Percentiles rank a stretch among this genome's conserved stretches.
Evolutionary conservation across 2,797 vertebrate genomes (phyloP).

Genomic region (Vipera latastei): DNA sequence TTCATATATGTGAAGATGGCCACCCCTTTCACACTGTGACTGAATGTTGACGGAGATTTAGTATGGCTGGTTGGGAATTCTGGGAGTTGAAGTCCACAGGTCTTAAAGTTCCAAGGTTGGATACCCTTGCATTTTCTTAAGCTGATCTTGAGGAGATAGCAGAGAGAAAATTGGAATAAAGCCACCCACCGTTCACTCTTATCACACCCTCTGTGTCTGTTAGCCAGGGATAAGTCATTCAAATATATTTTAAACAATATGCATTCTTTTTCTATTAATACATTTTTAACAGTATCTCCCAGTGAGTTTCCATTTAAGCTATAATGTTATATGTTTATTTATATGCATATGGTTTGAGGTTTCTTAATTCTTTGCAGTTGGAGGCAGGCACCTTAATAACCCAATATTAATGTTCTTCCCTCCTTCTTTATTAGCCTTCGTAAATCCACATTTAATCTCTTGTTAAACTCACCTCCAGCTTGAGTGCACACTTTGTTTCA

Average conservation of each 20-base stretch:
- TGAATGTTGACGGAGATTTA: neutral
- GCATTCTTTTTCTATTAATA: conserved; percentile 32
- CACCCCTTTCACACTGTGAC: neutral
- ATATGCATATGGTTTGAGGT: conserved; percentile 8
- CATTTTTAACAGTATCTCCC: conserved; percentile 37
- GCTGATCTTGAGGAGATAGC: neutral
- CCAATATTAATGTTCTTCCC: conserved; percentile 28
- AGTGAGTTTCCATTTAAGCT: conserved; percentile 21
- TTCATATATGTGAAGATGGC: no score
- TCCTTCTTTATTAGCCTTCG: conserved; percentile 33
- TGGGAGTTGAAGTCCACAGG: neutral
- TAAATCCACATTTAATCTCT: conserved; percentile 42
- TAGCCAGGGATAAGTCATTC: conserved; percentile 15
- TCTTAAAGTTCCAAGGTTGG: neutral
- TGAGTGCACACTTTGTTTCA: conserved; percentile 38
- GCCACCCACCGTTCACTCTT: neutral
- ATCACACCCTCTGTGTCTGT: conserved; percentile 9
- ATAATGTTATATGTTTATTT: conserved; percentile 29
- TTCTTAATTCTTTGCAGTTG: conserved; percentile 12
- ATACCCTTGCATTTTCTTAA: neutral
- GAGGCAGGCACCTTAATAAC: conserved; percentile 34
- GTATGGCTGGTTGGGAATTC: neutral
- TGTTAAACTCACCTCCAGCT: conserved; percentile 40
- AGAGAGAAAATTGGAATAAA: conserved; percentile 20
- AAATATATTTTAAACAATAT: conserved; percentile 27